These are phyloP conservation scores for Tokudaia tokunoshimensis DNA, from an alignment of 2,797 vertebrate genomes.

Conservation along the genomic window DNA sequence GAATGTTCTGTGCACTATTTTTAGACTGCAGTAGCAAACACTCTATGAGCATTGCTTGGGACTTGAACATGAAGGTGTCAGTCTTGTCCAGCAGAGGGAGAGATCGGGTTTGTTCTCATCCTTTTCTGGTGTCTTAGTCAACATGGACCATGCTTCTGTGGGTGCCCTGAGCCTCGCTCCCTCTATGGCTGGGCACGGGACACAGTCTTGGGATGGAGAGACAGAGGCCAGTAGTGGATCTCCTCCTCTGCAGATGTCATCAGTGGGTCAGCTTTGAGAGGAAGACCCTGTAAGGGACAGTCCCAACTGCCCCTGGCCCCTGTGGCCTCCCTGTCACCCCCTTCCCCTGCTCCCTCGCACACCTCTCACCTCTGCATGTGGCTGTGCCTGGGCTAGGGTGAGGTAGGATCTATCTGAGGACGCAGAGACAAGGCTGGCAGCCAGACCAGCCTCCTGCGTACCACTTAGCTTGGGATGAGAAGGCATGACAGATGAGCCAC, in stretches of 20 bases:
- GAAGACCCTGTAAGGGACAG: neutral
- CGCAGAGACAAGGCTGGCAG: neutral
- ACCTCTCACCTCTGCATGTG: neutral
- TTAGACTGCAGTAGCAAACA: neutral
- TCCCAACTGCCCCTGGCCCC: neutral
- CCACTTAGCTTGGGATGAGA: neutral
- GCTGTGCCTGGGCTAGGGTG: neutral
- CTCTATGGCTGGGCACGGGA: neutral
- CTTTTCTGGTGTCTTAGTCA: neutral
- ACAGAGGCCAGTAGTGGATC: neutral
- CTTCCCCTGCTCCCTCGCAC: too few species aligned
- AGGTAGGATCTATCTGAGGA: neutral
- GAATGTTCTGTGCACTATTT: neutral
- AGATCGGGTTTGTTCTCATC: fast-evolving
- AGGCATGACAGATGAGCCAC: neutral
- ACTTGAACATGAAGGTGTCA: neutral
- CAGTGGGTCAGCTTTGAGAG: neutral
- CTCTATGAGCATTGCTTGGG: neutral
- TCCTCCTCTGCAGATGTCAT: neutral
- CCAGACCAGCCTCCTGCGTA: neutral
- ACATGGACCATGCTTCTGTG: neutral
- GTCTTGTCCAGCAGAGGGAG: neutral
- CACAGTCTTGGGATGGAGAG: neutral
- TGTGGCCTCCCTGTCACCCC: neutral
- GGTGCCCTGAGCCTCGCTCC: too few species aligned